Evolutionary conservation across 2,113 vertebrate species (phyloP).

Genomic region (Brienomyrus brachyistius): DNA sequence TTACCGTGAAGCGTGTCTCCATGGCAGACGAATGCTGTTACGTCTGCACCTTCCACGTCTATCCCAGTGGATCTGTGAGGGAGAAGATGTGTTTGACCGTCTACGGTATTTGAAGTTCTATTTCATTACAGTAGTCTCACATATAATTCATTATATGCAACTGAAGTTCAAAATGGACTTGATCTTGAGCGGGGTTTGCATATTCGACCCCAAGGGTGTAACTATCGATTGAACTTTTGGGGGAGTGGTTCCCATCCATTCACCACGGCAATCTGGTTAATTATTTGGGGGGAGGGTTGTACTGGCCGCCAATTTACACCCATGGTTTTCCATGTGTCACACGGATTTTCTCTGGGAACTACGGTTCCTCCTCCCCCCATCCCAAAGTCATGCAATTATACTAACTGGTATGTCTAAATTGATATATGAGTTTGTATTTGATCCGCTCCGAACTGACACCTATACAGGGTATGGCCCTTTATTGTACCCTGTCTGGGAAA

Average conservation of each 20-base stretch:
- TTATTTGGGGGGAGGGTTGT: neutral
- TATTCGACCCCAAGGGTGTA: neutral
- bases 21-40: slow-evolving; percentile 58
- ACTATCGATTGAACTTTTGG: too few species aligned
- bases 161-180: neutral
- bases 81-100: slow-evolving; percentile 49
- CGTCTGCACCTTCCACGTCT: slow-evolving; percentile 53
- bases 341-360: neutral
- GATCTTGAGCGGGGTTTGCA: neutral
- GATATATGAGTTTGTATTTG: neutral
- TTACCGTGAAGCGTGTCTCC: slow-evolving; percentile 38
- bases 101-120: slow-evolving; percentile 38
- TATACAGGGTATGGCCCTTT: neutral
- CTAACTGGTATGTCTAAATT: neutral
- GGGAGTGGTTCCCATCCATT: too few species aligned
- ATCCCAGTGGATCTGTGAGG: slow-evolving; percentile 47
- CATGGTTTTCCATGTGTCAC: neutral
- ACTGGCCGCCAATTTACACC: neutral
- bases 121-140: neutral
- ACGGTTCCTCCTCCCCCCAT: neutral
- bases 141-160: neutral
- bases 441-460: neutral
- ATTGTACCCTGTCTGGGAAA: neutral
- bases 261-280: neutral
- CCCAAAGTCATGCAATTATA: neutral